phyloP scores from a whole-genome alignment of 2,113 vertebrate species.

The Amphiprion ocellaris region DNA sequence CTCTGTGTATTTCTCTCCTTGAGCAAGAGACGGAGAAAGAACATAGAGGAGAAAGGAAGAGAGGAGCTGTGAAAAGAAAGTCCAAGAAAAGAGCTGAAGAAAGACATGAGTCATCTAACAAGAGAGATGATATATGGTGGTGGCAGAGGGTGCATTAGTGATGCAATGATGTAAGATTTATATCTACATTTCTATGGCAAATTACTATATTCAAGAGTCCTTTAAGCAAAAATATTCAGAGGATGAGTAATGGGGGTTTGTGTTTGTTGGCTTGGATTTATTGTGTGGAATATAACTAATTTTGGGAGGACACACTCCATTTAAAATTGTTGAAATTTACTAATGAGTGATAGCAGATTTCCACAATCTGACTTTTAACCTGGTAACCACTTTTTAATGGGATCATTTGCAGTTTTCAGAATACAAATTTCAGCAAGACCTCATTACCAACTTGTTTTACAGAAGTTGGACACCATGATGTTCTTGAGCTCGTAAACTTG shows the following conservation, averaged over 20 bases:
- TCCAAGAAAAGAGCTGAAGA: constrained; percentile 89
- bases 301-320: constrained; percentile 5
- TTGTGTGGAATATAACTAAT: constrained; percentile 25
- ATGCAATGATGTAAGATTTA: constrained; percentile 89
- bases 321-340: background rate
- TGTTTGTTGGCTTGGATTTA: constrained; percentile 39
- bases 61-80: constrained; percentile 76
- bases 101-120: constrained; percentile 80
- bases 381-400: background rate
- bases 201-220: constrained; percentile 82
- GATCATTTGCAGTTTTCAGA: background rate
- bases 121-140: constrained; percentile 52
- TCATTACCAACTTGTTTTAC: constrained; percentile 9
- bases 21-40: constrained; percentile 75
- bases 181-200: constrained; percentile 80
- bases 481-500: background rate
- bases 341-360: constrained; percentile 13
- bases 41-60: constrained; percentile 43
- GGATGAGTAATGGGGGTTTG: constrained; percentile 19
- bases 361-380: constrained; percentile 1
- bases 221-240: constrained; percentile 56
- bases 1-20: constrained; percentile 87
- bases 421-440: background rate
- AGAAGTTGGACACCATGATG: background rate
- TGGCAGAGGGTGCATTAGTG: constrained; percentile 59